Percentiles rank a stretch among this genome's conserved stretches.
These are phyloP conservation scores for Listronotus bonariensis DNA, from an alignment of 1,140 invertebrate genomes.

Conservation along the genomic window DNA sequence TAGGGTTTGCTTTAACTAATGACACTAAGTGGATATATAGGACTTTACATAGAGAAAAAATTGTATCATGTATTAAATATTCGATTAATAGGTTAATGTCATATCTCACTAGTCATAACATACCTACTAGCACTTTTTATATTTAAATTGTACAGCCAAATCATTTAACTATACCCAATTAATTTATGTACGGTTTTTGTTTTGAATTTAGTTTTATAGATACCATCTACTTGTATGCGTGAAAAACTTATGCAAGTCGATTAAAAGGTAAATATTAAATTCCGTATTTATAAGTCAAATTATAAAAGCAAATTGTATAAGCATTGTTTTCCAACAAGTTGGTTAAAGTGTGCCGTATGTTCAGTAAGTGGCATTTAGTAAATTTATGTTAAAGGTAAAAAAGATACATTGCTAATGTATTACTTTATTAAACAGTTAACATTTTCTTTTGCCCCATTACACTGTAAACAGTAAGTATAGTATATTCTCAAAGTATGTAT, in stretches of 20 bases:
- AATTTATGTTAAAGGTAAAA: too few species aligned
- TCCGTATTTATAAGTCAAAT: too few species aligned
- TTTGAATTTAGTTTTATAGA: background rate
- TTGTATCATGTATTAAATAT: background rate
- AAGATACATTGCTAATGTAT: too few species aligned
- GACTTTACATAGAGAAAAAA: background rate
- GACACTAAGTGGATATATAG: background rate
- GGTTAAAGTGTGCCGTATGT: too few species aligned
- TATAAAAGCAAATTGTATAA: too few species aligned
- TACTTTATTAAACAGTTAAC: too few species aligned
- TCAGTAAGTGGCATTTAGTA: too few species aligned
- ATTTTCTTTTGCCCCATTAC: too few species aligned
- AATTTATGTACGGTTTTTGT: background rate
- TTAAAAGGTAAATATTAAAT: background rate
- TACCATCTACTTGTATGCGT: background rate
- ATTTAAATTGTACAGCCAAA: background rate
- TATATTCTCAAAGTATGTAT: too few species aligned
- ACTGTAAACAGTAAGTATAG: too few species aligned
- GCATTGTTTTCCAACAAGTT: too few species aligned
- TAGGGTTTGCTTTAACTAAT: background rate
- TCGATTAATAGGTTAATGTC: background rate
- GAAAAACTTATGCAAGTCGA: slow-evolving; percentile 3
- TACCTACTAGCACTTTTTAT: background rate
- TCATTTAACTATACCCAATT: background rate
- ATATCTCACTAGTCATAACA: slow-evolving; percentile 6